Percentiles rank a stretch among this genome's conserved stretches.
Evolutionary conservation across 2,888 invertebrate genomes (phyloP).

Genomic region (Helleia helle): DNA sequence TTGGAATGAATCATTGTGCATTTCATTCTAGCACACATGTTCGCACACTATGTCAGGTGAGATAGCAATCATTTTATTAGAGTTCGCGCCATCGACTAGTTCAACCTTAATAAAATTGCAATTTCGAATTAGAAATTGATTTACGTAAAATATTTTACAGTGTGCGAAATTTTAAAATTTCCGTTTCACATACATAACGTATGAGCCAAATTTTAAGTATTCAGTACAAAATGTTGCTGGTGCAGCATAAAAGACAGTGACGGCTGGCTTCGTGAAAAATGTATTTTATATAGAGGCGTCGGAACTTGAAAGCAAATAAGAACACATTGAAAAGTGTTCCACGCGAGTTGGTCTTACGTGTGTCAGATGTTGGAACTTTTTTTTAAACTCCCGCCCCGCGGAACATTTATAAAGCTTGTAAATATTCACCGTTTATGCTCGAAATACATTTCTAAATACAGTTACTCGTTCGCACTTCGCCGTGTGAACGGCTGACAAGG

Average conservation of each 20-base stretch:
- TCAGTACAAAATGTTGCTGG: conserved; percentile 19
- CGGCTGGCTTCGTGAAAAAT: conserved; percentile 46
- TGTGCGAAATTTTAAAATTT: conserved; percentile 6
- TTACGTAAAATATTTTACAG: not conserved
- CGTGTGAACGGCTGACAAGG: conserved; percentile 6
- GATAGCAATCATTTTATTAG: no score
- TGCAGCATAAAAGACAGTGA: conserved; percentile 29
- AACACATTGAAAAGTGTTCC: conserved; percentile 27
- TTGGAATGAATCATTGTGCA: no score
- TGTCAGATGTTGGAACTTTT: conserved; percentile 27
- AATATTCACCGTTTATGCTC: conserved; percentile 11
- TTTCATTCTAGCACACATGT: no score
- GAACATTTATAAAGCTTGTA: conserved; percentile 26
- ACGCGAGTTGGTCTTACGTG: conserved; percentile 29
- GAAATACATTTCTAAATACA: conserved; percentile 11
- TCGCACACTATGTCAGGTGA: no score
- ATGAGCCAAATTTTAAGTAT: conserved; percentile 18
- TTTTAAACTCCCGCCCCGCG: conserved; percentile 26
- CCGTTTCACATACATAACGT: conserved; percentile 1
- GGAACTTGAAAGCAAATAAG: conserved; percentile 23
- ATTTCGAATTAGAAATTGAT: no score
- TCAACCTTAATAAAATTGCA: no score
- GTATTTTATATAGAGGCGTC: conserved; percentile 32
- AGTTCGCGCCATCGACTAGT: no score
- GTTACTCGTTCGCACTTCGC: conserved; percentile 8